phyloP scores from a whole-genome alignment of 2,113 vertebrate genomes.

The Lycaon pictus region DNA sequence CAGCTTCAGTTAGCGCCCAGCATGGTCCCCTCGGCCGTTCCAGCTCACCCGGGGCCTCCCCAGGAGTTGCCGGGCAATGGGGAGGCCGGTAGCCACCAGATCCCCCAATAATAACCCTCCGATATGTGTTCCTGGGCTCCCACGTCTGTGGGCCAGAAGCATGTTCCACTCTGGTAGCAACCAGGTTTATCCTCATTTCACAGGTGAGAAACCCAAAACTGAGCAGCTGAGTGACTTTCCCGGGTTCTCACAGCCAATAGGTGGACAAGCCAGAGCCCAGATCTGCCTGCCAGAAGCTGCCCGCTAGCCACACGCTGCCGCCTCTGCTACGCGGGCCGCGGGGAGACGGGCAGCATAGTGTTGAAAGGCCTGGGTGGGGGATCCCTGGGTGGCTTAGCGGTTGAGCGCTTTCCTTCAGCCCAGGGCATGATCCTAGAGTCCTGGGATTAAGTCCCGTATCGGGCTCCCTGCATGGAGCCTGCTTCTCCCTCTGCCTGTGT shows the following conservation, averaged over 20 bases:
- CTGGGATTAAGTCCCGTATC: too few relatives aligned
- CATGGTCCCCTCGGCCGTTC: rapidly evolving
- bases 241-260: not conserved
- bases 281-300: too few relatives aligned
- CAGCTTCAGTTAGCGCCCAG: rapidly evolving
- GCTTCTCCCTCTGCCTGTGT: too few relatives aligned
- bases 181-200: not conserved
- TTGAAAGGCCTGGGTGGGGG: too few relatives aligned
- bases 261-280: not conserved
- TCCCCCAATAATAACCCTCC: not conserved
- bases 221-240: not conserved
- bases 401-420: too few relatives aligned
- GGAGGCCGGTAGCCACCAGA: not conserved
- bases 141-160: rapidly evolving
- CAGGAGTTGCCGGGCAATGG: rapidly evolving
- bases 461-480: too few relatives aligned
- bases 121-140: not conserved
- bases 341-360: rapidly evolving
- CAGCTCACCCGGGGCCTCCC: not conserved
- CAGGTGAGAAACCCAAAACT: not conserved
- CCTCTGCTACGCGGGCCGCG: rapidly evolving
- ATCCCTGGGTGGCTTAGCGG: too few relatives aligned
- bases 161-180: not conserved
- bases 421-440: too few relatives aligned
- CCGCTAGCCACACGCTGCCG: rapidly evolving